Percentiles rank a stretch among this genome's conserved stretches.
Evolutionary conservation across 2,113 vertebrate species (phyloP).

Genomic region (Rostratula benghalensis): DNA sequence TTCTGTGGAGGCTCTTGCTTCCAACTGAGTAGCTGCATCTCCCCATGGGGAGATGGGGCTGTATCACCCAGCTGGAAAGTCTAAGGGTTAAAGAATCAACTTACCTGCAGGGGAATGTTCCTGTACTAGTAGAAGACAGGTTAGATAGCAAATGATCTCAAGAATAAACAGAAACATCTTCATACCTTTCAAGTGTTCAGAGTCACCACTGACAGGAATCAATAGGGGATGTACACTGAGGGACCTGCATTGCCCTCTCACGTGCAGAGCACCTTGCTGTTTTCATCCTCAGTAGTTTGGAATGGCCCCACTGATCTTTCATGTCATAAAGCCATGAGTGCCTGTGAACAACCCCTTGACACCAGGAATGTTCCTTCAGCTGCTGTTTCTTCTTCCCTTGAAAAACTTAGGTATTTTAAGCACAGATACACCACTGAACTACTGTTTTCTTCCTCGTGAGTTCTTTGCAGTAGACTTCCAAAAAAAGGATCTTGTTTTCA

Average conservation of each 20-base stretch:
- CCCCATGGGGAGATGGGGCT: neutral
- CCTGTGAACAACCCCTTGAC: neutral
- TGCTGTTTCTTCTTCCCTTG: neutral
- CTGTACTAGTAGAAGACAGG: neutral
- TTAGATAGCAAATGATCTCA: neutral
- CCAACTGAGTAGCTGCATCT: neutral
- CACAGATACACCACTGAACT: neutral
- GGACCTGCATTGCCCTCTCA: neutral
- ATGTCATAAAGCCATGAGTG: neutral
- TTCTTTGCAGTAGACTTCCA: neutral
- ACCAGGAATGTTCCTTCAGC: neutral
- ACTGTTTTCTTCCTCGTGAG: neutral
- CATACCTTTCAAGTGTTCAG: neutral
- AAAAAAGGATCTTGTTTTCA: neutral
- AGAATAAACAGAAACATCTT: neutral
- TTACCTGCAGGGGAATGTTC: neutral
- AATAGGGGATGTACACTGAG: neutral
- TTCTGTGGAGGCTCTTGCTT: neutral
- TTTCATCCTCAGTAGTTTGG: neutral
- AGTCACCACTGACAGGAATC: neutral
- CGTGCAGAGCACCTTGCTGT: neutral
- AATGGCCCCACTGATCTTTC: fast-evolving
- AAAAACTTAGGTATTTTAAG: neutral
- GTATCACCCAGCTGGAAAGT: neutral
- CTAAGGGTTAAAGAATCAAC: neutral